Evolutionary conservation across 1,140 invertebrate genomes (phyloP).

Genomic region (Heliothis virescens): DNA sequence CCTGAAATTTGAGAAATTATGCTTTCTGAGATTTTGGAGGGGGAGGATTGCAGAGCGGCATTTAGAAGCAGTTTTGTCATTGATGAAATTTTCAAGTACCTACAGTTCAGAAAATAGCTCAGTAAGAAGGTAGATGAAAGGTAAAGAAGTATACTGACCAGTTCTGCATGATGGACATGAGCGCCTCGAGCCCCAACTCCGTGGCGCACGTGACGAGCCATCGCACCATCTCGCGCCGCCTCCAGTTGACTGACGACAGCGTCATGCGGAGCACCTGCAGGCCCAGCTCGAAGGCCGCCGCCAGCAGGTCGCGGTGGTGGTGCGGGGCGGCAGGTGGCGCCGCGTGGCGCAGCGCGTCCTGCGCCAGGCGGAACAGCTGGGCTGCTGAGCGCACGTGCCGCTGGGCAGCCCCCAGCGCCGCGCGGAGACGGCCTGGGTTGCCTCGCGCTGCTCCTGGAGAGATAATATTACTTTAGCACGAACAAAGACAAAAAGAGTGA

Average conservation of each 20-base stretch:
- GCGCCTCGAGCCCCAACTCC: constrained; percentile 92
- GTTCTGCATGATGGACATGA: constrained; percentile 94
- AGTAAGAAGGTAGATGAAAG: background rate
- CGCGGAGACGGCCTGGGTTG: constrained; percentile 89
- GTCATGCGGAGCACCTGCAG: constrained; percentile 95
- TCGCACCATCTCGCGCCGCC: constrained; percentile 93
- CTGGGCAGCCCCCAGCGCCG: constrained; percentile 92
- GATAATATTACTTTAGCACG: background rate
- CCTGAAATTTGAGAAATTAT: too few relatives aligned
- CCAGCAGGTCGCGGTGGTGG: constrained; percentile 90
- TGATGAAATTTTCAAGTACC: too few relatives aligned
- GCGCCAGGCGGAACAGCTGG: constrained; percentile 93
- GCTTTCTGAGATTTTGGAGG: too few relatives aligned
- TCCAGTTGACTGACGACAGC: constrained; percentile 92
- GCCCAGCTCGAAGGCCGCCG: constrained; percentile 93
- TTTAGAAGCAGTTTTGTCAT: too few relatives aligned
- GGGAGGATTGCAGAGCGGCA: too few relatives aligned
- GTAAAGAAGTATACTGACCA: constrained; percentile 87
- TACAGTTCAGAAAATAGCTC: background rate
- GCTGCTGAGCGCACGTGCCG: constrained; percentile 93
- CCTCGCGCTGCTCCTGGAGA: constrained; percentile 84
- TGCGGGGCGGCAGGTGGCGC: constrained; percentile 91
- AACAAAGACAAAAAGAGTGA: background rate
- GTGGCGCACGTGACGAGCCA: constrained; percentile 95
- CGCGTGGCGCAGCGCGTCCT: constrained; percentile 93